Conservation (phyloP, 2,888 invertebrate species). For the Caenorhabditis sinica region DNA sequence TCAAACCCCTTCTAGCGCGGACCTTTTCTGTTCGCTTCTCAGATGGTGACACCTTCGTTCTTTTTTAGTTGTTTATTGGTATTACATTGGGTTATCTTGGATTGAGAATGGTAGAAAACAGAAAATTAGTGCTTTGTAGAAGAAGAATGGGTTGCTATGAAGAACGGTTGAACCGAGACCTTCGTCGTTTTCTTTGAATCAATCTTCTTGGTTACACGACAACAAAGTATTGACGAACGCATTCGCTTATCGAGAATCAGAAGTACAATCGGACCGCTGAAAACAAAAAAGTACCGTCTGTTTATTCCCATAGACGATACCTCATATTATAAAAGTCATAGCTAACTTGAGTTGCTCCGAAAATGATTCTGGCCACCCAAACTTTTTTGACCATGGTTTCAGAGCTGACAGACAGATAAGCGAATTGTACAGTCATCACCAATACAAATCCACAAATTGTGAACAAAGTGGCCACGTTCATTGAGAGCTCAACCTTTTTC, state of each 20-base stretch:
- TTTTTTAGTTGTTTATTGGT: background rate
- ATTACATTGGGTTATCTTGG: background rate
- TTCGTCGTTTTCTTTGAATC: background rate
- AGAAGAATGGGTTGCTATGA: background rate
- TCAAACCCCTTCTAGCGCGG: too few species aligned
- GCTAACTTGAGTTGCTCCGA: constrained; percentile 8
- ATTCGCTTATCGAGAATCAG: constrained; percentile 14
- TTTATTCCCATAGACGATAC: background rate
- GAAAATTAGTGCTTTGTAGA: background rate
- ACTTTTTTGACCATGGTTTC: background rate
- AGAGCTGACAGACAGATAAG: background rate
- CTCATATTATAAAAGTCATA: constrained; percentile 25
- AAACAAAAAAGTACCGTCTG: background rate
- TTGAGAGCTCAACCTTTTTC: constrained; percentile 30
- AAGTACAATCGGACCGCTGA: constrained; percentile 11
- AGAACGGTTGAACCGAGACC: background rate
- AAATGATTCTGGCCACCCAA: background rate
- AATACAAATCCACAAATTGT: constrained; percentile 13
- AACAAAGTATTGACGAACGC: background rate
- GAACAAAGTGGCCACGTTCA: constrained; percentile 25
- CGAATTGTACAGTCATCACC: constrained; percentile 4
- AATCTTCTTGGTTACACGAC: background rate
- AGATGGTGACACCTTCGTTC: too few species aligned
- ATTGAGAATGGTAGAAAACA: background rate
- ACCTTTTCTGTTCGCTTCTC: too few species aligned